phyloP scores from a whole-genome alignment of 2,113 vertebrate genomes.

The Pluvianellus socialis region DNA sequence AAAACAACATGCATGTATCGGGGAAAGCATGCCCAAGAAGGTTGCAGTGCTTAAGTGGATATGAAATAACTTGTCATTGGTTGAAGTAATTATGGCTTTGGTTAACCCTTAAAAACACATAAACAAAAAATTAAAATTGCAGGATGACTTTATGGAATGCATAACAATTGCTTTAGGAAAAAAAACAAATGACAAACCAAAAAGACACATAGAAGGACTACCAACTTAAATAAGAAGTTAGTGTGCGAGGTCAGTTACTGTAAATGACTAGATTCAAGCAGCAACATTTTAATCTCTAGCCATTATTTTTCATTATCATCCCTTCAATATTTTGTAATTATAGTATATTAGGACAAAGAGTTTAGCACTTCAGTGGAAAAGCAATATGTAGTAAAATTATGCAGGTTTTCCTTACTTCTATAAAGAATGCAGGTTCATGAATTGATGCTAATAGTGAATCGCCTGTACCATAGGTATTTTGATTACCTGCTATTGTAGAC shows the following conservation, averaged over 20 bases:
- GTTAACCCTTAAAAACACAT: not conserved
- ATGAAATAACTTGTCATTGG: not conserved
- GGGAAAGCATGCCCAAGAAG: not conserved
- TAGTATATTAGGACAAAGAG: not conserved
- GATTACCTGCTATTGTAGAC: not conserved
- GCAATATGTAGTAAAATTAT: not conserved
- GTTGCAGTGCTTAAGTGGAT: not conserved
- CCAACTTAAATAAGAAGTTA: not conserved
- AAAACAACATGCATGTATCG: not conserved
- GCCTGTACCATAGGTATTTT: not conserved
- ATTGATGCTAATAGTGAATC: not conserved
- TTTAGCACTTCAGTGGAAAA: not conserved
- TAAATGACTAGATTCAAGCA: not conserved
- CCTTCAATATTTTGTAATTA: not conserved
- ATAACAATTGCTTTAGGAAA: not conserved
- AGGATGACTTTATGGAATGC: not conserved
- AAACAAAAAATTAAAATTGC: not conserved
- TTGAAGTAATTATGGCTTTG: not conserved
- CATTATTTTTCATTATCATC: not conserved
- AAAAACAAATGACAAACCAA: not conserved
- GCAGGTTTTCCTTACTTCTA: not conserved
- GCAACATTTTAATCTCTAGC: not conserved
- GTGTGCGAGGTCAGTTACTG: fast-evolving
- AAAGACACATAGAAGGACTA: not conserved
- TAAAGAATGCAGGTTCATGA: not conserved